A percentile compares a stretch with the other conserved stretches of the same genome.
These are phyloP conservation scores for Drosophila punjabiensis DNA, from an alignment of 1,140 invertebrate species.

Conservation along the genomic window DNA sequence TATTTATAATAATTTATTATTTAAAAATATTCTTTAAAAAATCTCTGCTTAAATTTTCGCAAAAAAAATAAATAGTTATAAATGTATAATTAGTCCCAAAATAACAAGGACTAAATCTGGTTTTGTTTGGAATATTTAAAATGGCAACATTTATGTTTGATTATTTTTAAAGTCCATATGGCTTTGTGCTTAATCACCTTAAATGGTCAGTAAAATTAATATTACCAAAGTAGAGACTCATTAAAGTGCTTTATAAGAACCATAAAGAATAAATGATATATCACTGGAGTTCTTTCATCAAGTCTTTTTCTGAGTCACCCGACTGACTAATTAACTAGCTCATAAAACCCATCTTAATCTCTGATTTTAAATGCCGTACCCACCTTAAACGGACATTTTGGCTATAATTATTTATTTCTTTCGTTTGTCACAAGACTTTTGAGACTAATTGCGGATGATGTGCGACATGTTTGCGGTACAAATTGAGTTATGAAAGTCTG, in stretches of 20 bases:
- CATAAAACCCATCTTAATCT: conserved; percentile 41
- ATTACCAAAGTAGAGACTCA: background rate
- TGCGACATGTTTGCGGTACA: conserved; percentile 22
- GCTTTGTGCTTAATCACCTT: background rate
- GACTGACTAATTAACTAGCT: conserved; percentile 31
- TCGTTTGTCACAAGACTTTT: conserved; percentile 23
- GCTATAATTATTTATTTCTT: background rate
- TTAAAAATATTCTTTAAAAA: too few species aligned
- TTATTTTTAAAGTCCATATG: background rate
- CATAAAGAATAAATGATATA: conserved; percentile 9
- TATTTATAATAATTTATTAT: too few species aligned
- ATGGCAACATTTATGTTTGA: background rate
- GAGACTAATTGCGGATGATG: conserved; percentile 33
- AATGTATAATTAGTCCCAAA: background rate
- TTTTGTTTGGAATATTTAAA: background rate
- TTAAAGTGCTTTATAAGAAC: background rate
- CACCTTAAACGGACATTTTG: conserved; percentile 34
- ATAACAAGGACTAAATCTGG: background rate
- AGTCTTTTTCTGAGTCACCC: conserved; percentile 22
- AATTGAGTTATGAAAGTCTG: conserved; percentile 44
- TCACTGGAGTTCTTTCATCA: conserved; percentile 5
- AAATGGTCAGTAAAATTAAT: background rate
- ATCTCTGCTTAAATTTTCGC: background rate
- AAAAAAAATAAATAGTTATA: background rate
- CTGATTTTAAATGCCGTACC: conserved; percentile 33